phyloP scores from a whole-genome alignment of 37 sponge, comb jelly and placozoan genomes.

The Ianthella basta region DNA sequence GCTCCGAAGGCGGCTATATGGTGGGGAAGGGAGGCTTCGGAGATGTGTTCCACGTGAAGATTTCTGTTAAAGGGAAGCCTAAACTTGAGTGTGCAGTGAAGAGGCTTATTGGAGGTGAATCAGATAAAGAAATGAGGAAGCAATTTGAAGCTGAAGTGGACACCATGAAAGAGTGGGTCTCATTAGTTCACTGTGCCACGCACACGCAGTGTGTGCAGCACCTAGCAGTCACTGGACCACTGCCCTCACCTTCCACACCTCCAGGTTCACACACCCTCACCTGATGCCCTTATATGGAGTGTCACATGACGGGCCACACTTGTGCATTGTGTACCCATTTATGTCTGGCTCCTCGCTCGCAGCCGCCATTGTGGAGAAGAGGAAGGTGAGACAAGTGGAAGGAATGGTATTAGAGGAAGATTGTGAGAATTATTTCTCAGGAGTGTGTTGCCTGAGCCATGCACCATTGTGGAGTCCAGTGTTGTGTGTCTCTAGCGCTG shows the following conservation, averaged over 20 bases:
- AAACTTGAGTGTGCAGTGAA: constrained; percentile 19
- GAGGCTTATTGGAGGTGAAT: background rate
- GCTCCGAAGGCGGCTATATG: background rate
- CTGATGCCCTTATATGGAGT: constrained; percentile 19
- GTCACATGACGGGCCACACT: background rate
- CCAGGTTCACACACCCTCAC: constrained; percentile 1
- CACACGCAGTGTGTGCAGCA: background rate
- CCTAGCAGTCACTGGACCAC: background rate
- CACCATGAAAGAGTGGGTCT: background rate
- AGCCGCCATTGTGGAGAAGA: background rate
- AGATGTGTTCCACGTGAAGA: constrained; percentile 18
- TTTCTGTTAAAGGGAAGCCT: background rate
- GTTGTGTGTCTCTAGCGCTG: too few relatives aligned
- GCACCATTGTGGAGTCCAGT: too few relatives aligned
- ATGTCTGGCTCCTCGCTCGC: background rate
- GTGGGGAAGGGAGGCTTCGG: constrained; percentile 23
- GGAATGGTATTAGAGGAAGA: too few relatives aligned
- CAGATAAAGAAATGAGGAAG: background rate
- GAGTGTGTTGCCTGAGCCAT: too few relatives aligned
- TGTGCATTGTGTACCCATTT: background rate
- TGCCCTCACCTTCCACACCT: background rate
- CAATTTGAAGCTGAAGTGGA: constrained; percentile 22
- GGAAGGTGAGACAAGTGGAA: too few relatives aligned
- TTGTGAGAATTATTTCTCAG: too few relatives aligned
- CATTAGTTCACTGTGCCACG: background rate